Percentiles rank a stretch among this genome's conserved stretches.
Evolutionary conservation across 2,113 vertebrate genomes (phyloP).

Genomic region (Percina caprodes): DNA sequence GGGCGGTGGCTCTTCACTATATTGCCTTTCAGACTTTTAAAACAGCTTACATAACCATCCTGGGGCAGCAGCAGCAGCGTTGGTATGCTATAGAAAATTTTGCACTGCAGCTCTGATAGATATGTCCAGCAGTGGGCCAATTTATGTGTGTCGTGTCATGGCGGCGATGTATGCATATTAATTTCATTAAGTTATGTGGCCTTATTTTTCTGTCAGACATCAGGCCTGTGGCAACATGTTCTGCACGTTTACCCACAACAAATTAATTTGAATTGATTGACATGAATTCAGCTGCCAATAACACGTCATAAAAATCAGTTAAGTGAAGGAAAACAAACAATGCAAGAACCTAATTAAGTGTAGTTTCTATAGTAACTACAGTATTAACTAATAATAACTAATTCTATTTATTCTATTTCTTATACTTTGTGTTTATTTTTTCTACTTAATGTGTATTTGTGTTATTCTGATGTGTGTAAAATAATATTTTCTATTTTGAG

Average conservation of each 20-base stretch:
- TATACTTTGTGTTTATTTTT: too few relatives aligned
- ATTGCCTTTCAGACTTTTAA: slow-evolving; percentile 15
- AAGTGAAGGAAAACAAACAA: not conserved
- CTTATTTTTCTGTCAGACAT: not conserved
- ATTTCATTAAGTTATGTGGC: slow-evolving; percentile 4
- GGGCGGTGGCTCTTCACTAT: not conserved
- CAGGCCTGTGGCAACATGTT: not conserved
- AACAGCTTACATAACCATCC: slow-evolving; percentile 48
- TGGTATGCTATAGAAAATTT: not conserved
- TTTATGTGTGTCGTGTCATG: not conserved
- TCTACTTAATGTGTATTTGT: too few relatives aligned
- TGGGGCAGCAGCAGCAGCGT: not conserved
- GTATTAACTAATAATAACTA: too few relatives aligned
- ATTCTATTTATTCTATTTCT: too few relatives aligned
- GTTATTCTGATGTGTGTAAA: too few relatives aligned
- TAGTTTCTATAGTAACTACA: not conserved
- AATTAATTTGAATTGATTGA: not conserved
- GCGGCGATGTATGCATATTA: not conserved
- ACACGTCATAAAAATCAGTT: too few relatives aligned
- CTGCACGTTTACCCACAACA: not conserved
- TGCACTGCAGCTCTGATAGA: not conserved
- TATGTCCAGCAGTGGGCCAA: not conserved
- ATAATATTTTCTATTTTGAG: too few relatives aligned
- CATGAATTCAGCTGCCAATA: not conserved
- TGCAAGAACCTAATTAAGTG: not conserved